A percentile compares a stretch with the other conserved stretches of the same genome.
Evolutionary conservation across 2,888 invertebrate genomes (phyloP).

Genomic region (Phasia obesa): DNA sequence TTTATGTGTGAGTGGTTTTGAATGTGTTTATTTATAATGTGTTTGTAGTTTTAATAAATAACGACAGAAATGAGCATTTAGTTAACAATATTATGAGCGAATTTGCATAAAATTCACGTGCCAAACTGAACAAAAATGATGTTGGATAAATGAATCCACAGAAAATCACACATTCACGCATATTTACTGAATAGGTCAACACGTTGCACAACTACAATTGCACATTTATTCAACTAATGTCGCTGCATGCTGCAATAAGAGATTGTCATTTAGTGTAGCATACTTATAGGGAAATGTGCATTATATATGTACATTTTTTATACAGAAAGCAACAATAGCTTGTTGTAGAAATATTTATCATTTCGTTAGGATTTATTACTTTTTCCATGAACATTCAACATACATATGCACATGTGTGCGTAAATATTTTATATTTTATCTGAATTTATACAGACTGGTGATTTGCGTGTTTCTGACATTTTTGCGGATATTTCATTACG

Average conservation of each 20-base stretch:
- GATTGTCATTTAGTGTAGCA: conserved; percentile 36
- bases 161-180: conserved; percentile 5
- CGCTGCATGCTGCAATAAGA: background rate
- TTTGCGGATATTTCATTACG: conserved; percentile 69
- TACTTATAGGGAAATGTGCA: conserved; percentile 25
- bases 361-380: conserved; percentile 45
- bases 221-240: background rate
- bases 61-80: conserved; percentile 65
- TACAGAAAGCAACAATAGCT: conserved; percentile 7
- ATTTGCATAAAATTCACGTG: conserved; percentile 67
- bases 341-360: conserved; percentile 49
- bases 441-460: conserved; percentile 66
- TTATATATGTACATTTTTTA: conserved; percentile 32
- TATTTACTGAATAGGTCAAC: conserved; percentile 28
- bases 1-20: conserved; percentile 7
- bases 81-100: conserved; percentile 53
- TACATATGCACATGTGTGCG: conserved; percentile 26
- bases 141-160: conserved; percentile 27
- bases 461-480: conserved; percentile 71
- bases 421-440: conserved; percentile 57
- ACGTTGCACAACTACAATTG: conserved; percentile 27
- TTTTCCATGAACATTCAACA: conserved; percentile 9
- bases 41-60: conserved; percentile 57
- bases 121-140: conserved; percentile 44
- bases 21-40: conserved; percentile 6